phyloP scores from a whole-genome alignment of 1,140 invertebrate genomes.

The Philopotamus ludificatus region DNA sequence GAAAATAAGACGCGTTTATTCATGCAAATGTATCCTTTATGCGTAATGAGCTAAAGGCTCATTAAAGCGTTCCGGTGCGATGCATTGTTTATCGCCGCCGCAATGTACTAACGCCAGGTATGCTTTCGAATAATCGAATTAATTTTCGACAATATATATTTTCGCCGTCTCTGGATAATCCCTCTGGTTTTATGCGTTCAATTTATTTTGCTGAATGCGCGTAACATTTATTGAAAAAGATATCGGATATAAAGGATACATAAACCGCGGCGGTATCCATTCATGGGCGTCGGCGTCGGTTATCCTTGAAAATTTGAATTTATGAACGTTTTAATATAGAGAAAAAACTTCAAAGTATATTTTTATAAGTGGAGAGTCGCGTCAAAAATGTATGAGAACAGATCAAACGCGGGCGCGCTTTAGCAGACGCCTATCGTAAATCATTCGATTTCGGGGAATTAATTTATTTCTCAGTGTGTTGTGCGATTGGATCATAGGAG shows the following conservation, averaged over 20 bases:
- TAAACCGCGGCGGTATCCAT: slow-evolving; percentile 26
- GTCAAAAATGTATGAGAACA: neutral
- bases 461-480: neutral
- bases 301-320: slow-evolving; percentile 4
- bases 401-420: too few relatives aligned
- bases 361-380: neutral
- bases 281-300: slow-evolving; percentile 16
- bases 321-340: neutral
- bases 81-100: too few relatives aligned
- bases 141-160: neutral
- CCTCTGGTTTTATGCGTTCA: slow-evolving; percentile 41
- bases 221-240: slow-evolving; percentile 42
- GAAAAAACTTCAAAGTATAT: too few relatives aligned
- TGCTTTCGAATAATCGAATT: too few relatives aligned
- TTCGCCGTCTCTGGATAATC: slow-evolving; percentile 36
- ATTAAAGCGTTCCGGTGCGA: too few relatives aligned
- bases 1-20: too few relatives aligned
- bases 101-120: too few relatives aligned
- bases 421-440: too few relatives aligned
- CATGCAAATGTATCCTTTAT: too few relatives aligned
- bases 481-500: neutral
- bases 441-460: too few relatives aligned
- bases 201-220: slow-evolving; percentile 42
- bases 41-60: too few relatives aligned
- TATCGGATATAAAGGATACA: slow-evolving; percentile 38